Evolutionary conservation across 2,888 invertebrate species (phyloP), one percentile per base, ranked within the genome.

Genomic region (Sericinus montela): DNA sequence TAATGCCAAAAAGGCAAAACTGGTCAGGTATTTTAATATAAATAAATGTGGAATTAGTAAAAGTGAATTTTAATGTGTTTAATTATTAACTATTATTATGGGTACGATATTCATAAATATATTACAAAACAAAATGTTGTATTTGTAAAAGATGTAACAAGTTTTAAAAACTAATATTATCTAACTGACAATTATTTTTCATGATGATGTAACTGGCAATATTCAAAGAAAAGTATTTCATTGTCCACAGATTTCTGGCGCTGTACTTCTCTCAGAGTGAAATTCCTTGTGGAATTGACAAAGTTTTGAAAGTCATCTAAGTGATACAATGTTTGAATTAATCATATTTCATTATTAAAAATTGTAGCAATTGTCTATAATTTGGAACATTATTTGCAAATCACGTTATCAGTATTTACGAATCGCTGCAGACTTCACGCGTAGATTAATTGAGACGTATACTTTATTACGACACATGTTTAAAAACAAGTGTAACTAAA

Each of bases 171-270:
- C 19, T 19, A 3, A 3, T 19, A 5, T 19, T 19, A 19, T 9
- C n/a, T 10, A 29, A n/a, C n/a, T 29, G 1, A 4, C 9, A 9
- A n/a, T 29, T 29, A 3, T 8, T 29, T 9, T 36, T 25, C 35
- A 67, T 50, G 72, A 80, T 85, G 82, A 84, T 75, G 74, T 57
- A 60, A 81, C 82, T 87, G 85, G 87, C 84, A 74, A 48, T n/a
- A n/a, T n/a, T n/a, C n/a, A n/a, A n/a, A n/a, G n/a, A 69, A 55
- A 57, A 59, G 57, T 83, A 77, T 81, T 79, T 85, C n/a, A n/a
- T 88, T 88, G 86, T 88, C 66, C 82, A 62, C 87, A 88, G 87
- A 78, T 82, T 63, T 53, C 70, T 70, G 60, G 69, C 63, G 63
- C 66, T 65, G 59, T 63, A 55, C 62, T 61, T 46, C 52, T 41